Base-by-base conservation (phyloP, 2,797 vertebrate species). In the Rhinatrema bivittatum region DNA sequence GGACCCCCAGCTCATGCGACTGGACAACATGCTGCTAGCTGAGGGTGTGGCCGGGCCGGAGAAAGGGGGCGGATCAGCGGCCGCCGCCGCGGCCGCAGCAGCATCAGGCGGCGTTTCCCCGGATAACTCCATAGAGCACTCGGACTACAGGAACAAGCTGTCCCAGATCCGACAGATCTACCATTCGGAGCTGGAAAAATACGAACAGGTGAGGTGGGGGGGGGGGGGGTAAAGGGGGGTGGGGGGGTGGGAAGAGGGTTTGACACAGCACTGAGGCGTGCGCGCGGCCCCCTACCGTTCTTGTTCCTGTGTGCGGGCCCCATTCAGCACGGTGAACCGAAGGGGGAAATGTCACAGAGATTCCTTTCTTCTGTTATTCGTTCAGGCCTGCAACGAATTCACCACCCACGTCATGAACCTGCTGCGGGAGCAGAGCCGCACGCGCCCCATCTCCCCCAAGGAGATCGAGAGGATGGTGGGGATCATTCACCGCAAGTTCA, bases 111-210 rank as follows among this genome's bases (percentile, higher is more conserved):
- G 76, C 1, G 68, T 78, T 15, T 93, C 91, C 6, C 90, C 92
- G 0, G 78, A 95, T 76, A 94, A 91, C 81, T 91, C 92, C 26
- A 86, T 94, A 15, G 92, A 95, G 53, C 92, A 95, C 80, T 94
- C 91, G 3, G 92, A 95, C 79, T 95, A 95, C 74, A 91, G 93
- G 64, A 91, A 86, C 82, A 95, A 95, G 79, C 87, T 95, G 46
- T 90, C 89, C 60, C 92, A 94, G 77, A 95, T 94, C 66, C 89
- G 91, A 62, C 86, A 87, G 67, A 94, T 95, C 72, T 95, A 95
- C 74, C 92, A 94, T 76, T 91, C 90, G 1, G 92, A 95, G 76
- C 79, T 95, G 81, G 92, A 95, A 82, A 95, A 95, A 76, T 95
- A 95, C 25, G 92, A 95, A 65, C 92, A 95, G 91, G 92, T 95